Evolutionary conservation across 1,140 invertebrate genomes (phyloP).

Genomic region (Dendroctonus valens): DNA sequence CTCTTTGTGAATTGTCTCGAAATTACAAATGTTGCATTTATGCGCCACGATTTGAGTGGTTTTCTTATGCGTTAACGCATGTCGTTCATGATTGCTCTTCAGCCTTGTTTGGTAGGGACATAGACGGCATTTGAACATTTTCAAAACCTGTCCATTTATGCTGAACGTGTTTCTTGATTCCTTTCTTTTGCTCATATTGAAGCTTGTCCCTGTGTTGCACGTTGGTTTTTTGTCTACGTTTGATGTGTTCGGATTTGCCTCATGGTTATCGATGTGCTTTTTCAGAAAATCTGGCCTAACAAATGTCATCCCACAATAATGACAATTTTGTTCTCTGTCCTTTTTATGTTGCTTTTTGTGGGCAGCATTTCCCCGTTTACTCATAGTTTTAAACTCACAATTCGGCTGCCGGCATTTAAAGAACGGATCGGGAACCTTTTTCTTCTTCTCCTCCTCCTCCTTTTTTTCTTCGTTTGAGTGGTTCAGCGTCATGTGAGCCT

Average conservation of each 20-base stretch:
- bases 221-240: not conserved
- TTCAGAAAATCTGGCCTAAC: constrained; percentile 11
- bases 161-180: constrained; percentile 2
- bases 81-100: constrained; percentile 18
- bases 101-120: constrained; percentile 30
- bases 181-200: not conserved
- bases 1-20: constrained; percentile 31
- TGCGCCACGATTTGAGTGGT: constrained; percentile 11
- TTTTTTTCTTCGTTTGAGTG: constrained; percentile 5
- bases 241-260: not conserved
- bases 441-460: not conserved
- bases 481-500: constrained; percentile 15
- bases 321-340: constrained; percentile 8
- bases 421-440: not conserved
- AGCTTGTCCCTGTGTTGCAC: not conserved
- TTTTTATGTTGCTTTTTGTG: constrained; percentile 17
- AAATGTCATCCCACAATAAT: constrained; percentile 2
- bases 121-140: constrained; percentile 28
- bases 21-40: constrained; percentile 21
- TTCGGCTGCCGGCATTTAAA: constrained; percentile 1
- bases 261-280: constrained; percentile 16
- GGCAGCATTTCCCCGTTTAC: not conserved
- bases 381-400: constrained; percentile 9
- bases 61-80: constrained; percentile 9
- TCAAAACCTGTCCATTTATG: constrained; percentile 18